A percentile compares a stretch with the other conserved stretches of the same genome.
phyloP scores from a whole-genome alignment of 1,140 invertebrate genomes.

The Papilio polyxenes region DNA sequence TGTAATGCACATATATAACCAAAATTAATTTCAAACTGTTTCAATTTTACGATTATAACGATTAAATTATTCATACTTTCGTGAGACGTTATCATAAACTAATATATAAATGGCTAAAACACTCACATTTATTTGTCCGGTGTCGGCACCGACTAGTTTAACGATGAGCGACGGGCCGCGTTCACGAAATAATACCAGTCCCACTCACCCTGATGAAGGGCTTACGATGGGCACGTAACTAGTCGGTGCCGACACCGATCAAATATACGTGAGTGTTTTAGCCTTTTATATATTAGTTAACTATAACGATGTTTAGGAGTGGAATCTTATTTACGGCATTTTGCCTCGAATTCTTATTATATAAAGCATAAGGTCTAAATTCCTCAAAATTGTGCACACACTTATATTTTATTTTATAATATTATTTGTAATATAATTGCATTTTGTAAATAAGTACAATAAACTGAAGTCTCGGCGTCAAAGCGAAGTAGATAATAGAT shows the following conservation, averaged over 20 bases:
- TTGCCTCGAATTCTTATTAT: constrained; percentile 37
- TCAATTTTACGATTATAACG: constrained; percentile 11
- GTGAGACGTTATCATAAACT: too few relatives aligned
- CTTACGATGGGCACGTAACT: too few relatives aligned
- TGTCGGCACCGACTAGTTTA: too few relatives aligned
- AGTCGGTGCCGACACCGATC: too few relatives aligned
- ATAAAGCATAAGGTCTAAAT: constrained; percentile 44
- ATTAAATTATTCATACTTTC: background rate
- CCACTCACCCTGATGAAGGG: too few relatives aligned
- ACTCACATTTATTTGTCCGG: too few relatives aligned
- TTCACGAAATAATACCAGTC: too few relatives aligned
- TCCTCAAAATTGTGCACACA: constrained; percentile 40
- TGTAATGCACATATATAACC: constrained; percentile 45
- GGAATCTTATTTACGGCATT: constrained; percentile 34
- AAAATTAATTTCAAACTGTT: constrained; percentile 11
- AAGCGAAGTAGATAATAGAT: constrained; percentile 69
- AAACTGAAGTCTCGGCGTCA: constrained; percentile 61
- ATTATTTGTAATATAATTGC: constrained; percentile 70
- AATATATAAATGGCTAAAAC: too few relatives aligned
- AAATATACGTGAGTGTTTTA: too few relatives aligned
- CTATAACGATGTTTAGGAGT: constrained; percentile 15
- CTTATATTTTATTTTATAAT: constrained; percentile 43
- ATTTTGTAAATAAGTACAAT: constrained; percentile 80
- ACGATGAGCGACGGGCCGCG: too few relatives aligned
- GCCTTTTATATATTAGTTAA: too few relatives aligned